Evolutionary conservation across 1,140 invertebrate genomes (phyloP).

Genomic region (Ostrea denselamellosa): DNA sequence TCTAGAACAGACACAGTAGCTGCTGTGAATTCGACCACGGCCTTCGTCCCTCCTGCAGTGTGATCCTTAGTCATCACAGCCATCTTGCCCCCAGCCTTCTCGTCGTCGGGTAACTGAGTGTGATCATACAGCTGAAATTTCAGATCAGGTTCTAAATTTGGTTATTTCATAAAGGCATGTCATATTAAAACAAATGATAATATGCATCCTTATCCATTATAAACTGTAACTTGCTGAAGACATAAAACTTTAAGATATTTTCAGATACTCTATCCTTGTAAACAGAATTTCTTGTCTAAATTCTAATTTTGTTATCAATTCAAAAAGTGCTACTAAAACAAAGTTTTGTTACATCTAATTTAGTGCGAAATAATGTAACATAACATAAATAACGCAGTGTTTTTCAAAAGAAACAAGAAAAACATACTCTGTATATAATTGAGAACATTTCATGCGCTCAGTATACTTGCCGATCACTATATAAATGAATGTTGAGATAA

Average conservation of each 20-base stretch:
- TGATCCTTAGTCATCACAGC: conserved; percentile 64
- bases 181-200: background rate
- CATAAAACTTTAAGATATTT: too few relatives aligned
- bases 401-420: background rate
- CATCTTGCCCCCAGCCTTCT: conserved; percentile 43
- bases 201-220: background rate
- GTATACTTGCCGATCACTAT: background rate
- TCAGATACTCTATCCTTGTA: too few relatives aligned
- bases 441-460: background rate
- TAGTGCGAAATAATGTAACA: background rate
- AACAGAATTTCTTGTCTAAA: too few relatives aligned
- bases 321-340: too few relatives aligned
- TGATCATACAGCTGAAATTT: conserved; percentile 66
- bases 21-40: conserved; percentile 83
- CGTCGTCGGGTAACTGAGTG: conserved; percentile 64
- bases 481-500: background rate
- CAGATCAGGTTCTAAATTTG: background rate
- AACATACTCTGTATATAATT: background rate
- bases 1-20: conserved; percentile 82
- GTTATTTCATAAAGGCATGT: background rate
- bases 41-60: conserved; percentile 74
- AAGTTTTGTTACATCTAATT: background rate
- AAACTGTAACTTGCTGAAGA: background rate
- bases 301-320: too few relatives aligned
- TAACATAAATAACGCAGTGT: background rate